Percentiles rank a stretch among this genome's conserved stretches.
phyloP scores from a whole-genome alignment of 2,797 vertebrate genomes.

The Scarus forsteni region DNA sequence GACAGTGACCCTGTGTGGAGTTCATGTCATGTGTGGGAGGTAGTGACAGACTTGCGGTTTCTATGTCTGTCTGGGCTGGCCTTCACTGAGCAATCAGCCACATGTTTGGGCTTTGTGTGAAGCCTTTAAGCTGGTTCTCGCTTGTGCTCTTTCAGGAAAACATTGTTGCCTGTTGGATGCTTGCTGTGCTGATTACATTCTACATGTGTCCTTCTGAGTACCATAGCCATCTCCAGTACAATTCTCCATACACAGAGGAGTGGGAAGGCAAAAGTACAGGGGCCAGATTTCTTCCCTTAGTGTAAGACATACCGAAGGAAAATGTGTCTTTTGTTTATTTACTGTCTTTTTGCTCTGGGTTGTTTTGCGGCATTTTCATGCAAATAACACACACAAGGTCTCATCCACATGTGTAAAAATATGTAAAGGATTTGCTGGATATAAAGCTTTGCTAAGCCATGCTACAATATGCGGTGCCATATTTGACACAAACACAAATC shows the following conservation, averaged over 20 bases:
- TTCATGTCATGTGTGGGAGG: slow-evolving; percentile 75
- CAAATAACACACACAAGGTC: slow-evolving; percentile 59
- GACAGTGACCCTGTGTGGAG: slow-evolving; percentile 74
- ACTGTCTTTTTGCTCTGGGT: slow-evolving; percentile 50
- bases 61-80: slow-evolving; percentile 73
- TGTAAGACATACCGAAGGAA: slow-evolving; percentile 71
- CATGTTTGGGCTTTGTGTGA: slow-evolving; percentile 76
- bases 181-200: slow-evolving; percentile 74
- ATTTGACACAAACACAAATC: slow-evolving; percentile 69
- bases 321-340: slow-evolving; percentile 73
- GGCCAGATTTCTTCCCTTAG: slow-evolving; percentile 59
- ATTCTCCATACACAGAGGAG: slow-evolving; percentile 35
- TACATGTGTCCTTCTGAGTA: slow-evolving; percentile 62
- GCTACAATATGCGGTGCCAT: slow-evolving; percentile 70
- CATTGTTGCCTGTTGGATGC: slow-evolving; percentile 60
- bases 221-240: slow-evolving; percentile 29
- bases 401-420: slow-evolving; percentile 74
- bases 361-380: slow-evolving; percentile 9
- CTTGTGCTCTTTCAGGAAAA: slow-evolving; percentile 62
- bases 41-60: slow-evolving; percentile 75
- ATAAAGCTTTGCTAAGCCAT: slow-evolving; percentile 60
- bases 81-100: slow-evolving; percentile 71
- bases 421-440: slow-evolving; percentile 58
- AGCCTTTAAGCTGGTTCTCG: slow-evolving; percentile 65
- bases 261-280: slow-evolving; percentile 17